Base-by-base conservation (phyloP, 2,113 vertebrate genomes). In the Phalacrocorax brasilianus region DNA sequence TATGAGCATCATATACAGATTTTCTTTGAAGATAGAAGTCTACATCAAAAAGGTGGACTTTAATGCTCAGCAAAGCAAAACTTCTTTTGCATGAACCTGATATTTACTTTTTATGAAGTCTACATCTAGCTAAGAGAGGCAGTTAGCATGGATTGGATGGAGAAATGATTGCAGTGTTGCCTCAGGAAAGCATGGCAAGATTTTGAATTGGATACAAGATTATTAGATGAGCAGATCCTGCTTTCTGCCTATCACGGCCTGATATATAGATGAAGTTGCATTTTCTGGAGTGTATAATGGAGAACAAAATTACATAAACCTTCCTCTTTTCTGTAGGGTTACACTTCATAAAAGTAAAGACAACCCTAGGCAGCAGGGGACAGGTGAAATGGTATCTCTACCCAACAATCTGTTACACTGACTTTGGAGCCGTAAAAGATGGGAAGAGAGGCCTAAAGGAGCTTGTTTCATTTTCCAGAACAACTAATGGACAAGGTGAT, bases 91-190 rank as follows among this genome's bases (percentile, higher is more conserved):
- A 93, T 68, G 65, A 93, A 77, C 38, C 40, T 9, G 3, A 42
- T 95, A 92, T 71, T 92, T 74, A 78, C 50, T 89, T 92, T 96
- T 88, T 96, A 96, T 88, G 88, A 89, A 75, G 78, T 18, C 72
- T 81, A 70, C 83, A 93, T 22, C 1, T 1, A 92, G 50, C 47
- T 77, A 55, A 84, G 84, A 87, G 90, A 92, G 85, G 90, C 92
- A 95, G 74, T 84, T 94, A 94, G 75, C 47, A 72, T 14, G 82
- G 83, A 94, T 84, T 88, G 75, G 90, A 88, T 82, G 61, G 66
- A 81, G 88, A 91, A 78, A 85, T 1, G 44, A 96, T 93, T 8
- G 0, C 50, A 38, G 59, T 42, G 62, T 20, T 87, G 70, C 89
- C 84, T 91, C 62, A 38, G 77, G 58, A 95, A 96, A 91, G 63